Percentiles rank a stretch among this genome's conserved stretches.
Conservation (phyloP, 2,888 invertebrate genomes). For the Blastobasis adustella region DNA sequence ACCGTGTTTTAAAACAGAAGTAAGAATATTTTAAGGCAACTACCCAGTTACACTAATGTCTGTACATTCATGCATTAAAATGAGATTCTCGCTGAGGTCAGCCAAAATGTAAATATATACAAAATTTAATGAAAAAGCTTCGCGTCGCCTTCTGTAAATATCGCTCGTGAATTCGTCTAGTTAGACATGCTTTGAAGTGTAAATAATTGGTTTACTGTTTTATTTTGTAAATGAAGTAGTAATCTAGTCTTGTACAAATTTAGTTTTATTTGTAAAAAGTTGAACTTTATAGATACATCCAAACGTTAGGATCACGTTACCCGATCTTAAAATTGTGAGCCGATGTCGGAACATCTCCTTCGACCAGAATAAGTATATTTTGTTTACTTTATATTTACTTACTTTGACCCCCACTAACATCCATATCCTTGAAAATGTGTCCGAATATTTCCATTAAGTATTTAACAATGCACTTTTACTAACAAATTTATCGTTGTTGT, state of each 20-base stretch:
- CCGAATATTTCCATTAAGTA: conserved; percentile 12
- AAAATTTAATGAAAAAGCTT: conserved; percentile 24
- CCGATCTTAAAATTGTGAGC: too few species aligned
- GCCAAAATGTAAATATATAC: conserved; percentile 46
- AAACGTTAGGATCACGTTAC: too few species aligned
- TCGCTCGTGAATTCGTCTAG: conserved; percentile 25
- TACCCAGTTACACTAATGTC: too few species aligned
- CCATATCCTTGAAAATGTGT: background rate
- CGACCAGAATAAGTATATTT: conserved; percentile 33
- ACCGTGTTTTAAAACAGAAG: background rate
- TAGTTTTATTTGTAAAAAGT: too few species aligned
- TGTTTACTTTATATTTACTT: conserved; percentile 21
- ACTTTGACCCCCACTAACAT: conserved; percentile 9
- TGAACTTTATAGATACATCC: too few species aligned
- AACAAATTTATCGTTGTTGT: conserved; percentile 33
- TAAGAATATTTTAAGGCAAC: background rate
- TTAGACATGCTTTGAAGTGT: conserved; percentile 4
- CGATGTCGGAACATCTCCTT: conserved; percentile 61
- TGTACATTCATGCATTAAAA: too few species aligned
- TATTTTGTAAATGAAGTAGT: background rate
- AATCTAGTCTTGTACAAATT: too few species aligned
- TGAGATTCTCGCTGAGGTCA: conserved; percentile 39
- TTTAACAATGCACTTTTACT: conserved; percentile 38
- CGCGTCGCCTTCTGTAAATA: conserved; percentile 41
- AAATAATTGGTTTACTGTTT: conserved; percentile 2